phyloP scores from a whole-genome alignment of 1,140 invertebrate genomes.

The Pogonomyrmex barbatus region DNA sequence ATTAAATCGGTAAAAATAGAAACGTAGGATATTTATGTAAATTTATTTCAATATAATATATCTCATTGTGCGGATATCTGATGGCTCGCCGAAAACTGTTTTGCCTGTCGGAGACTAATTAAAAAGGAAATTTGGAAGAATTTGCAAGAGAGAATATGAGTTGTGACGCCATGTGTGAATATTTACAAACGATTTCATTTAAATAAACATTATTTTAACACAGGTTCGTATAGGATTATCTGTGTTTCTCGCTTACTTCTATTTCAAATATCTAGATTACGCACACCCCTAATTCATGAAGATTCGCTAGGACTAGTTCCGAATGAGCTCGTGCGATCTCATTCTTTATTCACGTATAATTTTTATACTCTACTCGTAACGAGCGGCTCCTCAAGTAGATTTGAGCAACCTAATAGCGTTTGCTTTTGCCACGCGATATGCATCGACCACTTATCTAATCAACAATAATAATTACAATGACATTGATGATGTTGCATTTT shows the following conservation, averaged over 20 bases:
- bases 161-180: conserved; percentile 54
- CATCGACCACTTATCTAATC: conserved; percentile 37
- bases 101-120: conserved; percentile 7
- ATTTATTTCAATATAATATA: conserved; percentile 62
- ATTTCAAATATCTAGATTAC: conserved; percentile 55
- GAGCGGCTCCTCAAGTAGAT: not conserved
- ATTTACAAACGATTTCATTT: conserved; percentile 81
- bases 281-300: conserved; percentile 51
- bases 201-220: conserved; percentile 77
- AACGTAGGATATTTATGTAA: conserved; percentile 45
- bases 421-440: conserved; percentile 2
- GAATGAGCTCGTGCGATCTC: conserved; percentile 56
- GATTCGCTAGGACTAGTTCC: conserved; percentile 76
- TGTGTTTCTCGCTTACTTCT: conserved; percentile 45
- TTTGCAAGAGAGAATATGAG: conserved; percentile 12
- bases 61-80: conserved; percentile 47
- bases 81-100: conserved; percentile 34
- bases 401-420: conserved; percentile 35
- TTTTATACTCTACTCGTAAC: conserved; percentile 18
- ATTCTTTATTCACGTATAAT: not conserved
- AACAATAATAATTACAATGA: conserved; percentile 53
- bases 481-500: conserved; percentile 51
- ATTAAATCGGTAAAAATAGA: not conserved
- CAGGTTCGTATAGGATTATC: conserved; percentile 59
- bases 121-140: conserved; percentile 29